Percentiles rank a stretch among this genome's conserved stretches.
These are phyloP conservation scores for Synaphobranchus kaupii DNA, from an alignment of 2,797 vertebrate genomes.

Conservation along the genomic window DNA sequence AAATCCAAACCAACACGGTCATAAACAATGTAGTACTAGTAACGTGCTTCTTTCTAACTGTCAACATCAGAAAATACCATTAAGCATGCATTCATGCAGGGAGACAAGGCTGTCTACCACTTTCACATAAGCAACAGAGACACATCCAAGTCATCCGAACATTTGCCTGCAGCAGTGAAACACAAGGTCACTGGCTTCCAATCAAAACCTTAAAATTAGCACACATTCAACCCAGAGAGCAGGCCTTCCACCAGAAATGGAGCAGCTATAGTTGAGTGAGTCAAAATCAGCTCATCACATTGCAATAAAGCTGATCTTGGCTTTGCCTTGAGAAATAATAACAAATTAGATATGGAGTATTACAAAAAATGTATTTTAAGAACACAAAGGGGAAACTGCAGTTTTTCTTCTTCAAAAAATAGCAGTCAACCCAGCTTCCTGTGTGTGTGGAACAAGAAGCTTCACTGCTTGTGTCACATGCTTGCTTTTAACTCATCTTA, in stretches of 20 bases:
- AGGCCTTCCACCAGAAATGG: neutral
- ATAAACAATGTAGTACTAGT: no score
- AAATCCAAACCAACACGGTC: no score
- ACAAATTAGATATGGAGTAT: neutral
- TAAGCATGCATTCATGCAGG: neutral
- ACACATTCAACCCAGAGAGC: neutral
- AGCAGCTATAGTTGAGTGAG: neutral
- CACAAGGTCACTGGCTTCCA: neutral
- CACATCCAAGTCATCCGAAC: neutral
- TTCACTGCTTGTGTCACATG: no score
- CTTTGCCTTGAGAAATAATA: neutral
- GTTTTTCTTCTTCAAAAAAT: no score
- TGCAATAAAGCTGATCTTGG: neutral
- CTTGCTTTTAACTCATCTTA: no score
- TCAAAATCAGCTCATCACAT: neutral
- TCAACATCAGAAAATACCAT: neutral
- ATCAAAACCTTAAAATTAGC: neutral
- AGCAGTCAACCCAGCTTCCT: no score
- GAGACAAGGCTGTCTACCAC: conserved; percentile 4
- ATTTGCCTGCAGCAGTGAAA: neutral
- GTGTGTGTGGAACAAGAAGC: no score
- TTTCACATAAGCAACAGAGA: neutral
- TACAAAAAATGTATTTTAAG: neutral
- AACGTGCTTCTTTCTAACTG: neutral
- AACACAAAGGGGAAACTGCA: neutral